phyloP scores from a whole-genome alignment of 2,888 invertebrate genomes.

The Machimus rusticus region DNA sequence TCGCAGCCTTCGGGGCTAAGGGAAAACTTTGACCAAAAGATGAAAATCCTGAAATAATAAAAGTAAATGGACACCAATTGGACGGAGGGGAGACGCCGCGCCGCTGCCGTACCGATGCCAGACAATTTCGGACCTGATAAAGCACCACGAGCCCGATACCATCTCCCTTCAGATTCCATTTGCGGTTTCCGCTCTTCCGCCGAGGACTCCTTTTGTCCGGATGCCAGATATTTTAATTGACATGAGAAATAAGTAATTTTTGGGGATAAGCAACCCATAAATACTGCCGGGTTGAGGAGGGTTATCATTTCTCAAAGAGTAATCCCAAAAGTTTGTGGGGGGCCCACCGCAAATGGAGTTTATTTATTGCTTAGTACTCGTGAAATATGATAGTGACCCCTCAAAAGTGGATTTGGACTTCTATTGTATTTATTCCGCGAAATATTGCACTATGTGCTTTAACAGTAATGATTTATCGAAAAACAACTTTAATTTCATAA shows the following conservation, averaged over 20 bases:
- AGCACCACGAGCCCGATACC: not conserved
- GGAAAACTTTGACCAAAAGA: constrained; percentile 33
- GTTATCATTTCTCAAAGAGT: not conserved
- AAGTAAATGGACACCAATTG: constrained; percentile 25
- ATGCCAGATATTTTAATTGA: constrained; percentile 27
- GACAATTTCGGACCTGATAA: not conserved
- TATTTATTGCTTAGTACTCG: not conserved
- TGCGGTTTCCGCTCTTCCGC: not conserved
- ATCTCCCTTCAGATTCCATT: not conserved
- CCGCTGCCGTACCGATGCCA: not conserved
- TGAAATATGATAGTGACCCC: not conserved
- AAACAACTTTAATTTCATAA: too few species aligned
- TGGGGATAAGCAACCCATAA: constrained; percentile 10
- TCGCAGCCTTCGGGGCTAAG: not conserved
- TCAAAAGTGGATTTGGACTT: not conserved
- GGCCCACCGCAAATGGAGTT: not conserved
- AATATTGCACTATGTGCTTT: not conserved
- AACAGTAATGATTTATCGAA: not conserved
- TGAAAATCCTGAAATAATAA: constrained; percentile 35
- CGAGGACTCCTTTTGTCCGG: not conserved
- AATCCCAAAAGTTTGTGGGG: not conserved
- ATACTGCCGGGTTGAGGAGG: not conserved
- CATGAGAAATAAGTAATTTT: constrained; percentile 26
- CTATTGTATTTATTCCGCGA: not conserved
- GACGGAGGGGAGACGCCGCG: not conserved